These are phyloP conservation scores for Tiliqua scincoides DNA, from an alignment of 2,113 vertebrate species.

Conservation along the genomic window DNA sequence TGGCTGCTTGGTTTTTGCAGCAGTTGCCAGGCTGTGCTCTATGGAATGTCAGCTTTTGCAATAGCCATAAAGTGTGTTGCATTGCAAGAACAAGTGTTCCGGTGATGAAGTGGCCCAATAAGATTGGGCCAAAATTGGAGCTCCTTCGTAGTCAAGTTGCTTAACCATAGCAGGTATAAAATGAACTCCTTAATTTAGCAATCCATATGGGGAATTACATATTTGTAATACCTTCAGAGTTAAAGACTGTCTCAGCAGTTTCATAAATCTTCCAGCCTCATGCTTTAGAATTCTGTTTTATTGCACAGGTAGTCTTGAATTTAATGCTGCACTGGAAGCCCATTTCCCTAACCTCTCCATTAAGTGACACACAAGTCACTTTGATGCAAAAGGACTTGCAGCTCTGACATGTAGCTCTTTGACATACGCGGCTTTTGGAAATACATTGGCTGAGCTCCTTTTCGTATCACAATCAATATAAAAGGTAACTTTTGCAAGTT, in stretches of 20 bases:
- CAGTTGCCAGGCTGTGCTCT: too few relatives aligned
- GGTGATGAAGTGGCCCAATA: too few relatives aligned
- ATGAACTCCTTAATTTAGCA: not conserved
- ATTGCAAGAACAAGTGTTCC: too few relatives aligned
- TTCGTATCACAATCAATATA: too few relatives aligned
- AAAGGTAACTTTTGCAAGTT: too few relatives aligned
- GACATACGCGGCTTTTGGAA: too few relatives aligned
- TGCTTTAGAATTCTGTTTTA: not conserved
- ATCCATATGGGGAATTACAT: not conserved
- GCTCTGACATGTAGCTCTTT: too few relatives aligned
- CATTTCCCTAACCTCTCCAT: not conserved
- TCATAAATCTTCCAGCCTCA: not conserved
- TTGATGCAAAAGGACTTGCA: not conserved
- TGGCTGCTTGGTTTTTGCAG: too few relatives aligned
- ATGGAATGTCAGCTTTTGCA: too few relatives aligned
- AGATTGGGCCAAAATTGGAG: too few relatives aligned
- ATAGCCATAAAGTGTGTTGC: too few relatives aligned
- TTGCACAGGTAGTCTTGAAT: constrained; percentile 13
- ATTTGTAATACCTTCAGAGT: not conserved
- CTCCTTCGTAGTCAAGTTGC: not conserved
- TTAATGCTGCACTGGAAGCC: not conserved
- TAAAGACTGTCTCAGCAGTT: not conserved
- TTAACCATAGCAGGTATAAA: not conserved
- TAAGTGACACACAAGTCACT: not conserved
- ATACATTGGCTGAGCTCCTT: too few relatives aligned